Evolutionary conservation across 2,797 vertebrate genomes (phyloP).

Genomic region (Hypotaenidia okinawae): DNA sequence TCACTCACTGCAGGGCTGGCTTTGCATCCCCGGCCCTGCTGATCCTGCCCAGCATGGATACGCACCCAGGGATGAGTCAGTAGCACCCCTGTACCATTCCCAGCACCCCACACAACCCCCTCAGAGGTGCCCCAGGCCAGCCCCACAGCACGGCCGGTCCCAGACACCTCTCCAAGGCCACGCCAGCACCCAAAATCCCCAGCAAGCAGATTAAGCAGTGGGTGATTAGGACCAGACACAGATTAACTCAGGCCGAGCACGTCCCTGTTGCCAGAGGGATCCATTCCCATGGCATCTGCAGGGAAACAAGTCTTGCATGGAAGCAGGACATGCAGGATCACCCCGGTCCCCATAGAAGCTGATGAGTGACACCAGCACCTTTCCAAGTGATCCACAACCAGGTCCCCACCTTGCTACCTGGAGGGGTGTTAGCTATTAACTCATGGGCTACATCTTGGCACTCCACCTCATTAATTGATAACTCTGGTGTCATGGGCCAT

Average conservation of each 20-base stretch:
- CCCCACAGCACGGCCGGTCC: rapidly evolving
- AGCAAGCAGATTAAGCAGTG: not conserved
- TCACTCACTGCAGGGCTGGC: not conserved
- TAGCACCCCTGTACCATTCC: not conserved
- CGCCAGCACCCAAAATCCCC: not conserved
- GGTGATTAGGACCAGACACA: not conserved
- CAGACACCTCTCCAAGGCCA: not conserved
- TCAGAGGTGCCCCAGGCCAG: rapidly evolving
- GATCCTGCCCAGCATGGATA: not conserved
- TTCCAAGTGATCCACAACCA: not conserved
- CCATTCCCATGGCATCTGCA: not conserved
- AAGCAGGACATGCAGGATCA: not conserved
- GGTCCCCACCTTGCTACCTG: not conserved
- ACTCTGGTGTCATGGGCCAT: slow-evolving; percentile 29
- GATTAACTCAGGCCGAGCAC: not conserved
- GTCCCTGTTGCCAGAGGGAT: not conserved
- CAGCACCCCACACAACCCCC: not conserved
- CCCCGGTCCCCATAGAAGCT: not conserved
- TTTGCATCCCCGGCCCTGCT: not conserved
- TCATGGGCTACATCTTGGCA: not conserved
- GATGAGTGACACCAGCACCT: rapidly evolving
- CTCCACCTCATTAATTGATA: slow-evolving; percentile 42
- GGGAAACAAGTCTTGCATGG: not conserved
- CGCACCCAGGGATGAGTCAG: not conserved
- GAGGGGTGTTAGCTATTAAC: not conserved